Conservation (phyloP, 92 coral and sea anemone species). For the Zoanthus sansibaricus region DNA sequence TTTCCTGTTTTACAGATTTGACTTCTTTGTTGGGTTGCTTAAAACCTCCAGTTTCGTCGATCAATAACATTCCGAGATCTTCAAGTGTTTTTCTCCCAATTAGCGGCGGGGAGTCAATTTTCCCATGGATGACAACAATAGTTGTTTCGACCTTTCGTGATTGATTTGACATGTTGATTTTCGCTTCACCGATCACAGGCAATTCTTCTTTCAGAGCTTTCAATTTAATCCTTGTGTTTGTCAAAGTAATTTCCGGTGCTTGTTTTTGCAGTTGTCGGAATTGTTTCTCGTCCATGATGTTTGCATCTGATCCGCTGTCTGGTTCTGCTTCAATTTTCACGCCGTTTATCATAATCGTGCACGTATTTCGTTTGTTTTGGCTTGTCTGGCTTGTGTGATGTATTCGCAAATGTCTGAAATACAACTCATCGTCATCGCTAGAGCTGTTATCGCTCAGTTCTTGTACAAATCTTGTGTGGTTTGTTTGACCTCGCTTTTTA, state of each 20-base stretch:
- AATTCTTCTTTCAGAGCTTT: conserved; percentile 7
- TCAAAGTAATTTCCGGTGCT: conserved; percentile 57
- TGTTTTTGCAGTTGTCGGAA: not conserved
- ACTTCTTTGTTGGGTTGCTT: conserved; percentile 52
- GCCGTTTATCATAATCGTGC: not conserved
- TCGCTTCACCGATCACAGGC: conserved; percentile 68
- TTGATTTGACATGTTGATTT: conserved; percentile 58
- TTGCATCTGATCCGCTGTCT: conserved; percentile 42
- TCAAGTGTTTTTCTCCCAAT: conserved; percentile 66
- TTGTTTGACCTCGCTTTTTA: not conserved
- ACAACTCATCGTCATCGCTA: conserved; percentile 29
- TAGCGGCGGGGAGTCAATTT: conserved; percentile 76
- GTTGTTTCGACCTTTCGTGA: conserved; percentile 55
- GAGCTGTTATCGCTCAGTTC: not conserved
- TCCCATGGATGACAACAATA: conserved; percentile 54
- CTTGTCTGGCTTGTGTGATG: not conserved
- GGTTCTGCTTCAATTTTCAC: conserved; percentile 22
- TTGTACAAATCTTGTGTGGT: not conserved
- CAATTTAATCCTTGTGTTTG: conserved; percentile 54
- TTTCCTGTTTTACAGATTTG: conserved; percentile 23
- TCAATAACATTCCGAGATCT: conserved; percentile 65
- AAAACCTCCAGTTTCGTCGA: conserved; percentile 69
- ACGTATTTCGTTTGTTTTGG: not conserved
- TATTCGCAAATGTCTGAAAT: not conserved
- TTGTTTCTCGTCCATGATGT: not conserved